A percentile compares a stretch with the other conserved stretches of the same genome.
phyloP scores from a whole-genome alignment of 2,888 invertebrate genomes.

The Lasioglossum vierecki region DNA sequence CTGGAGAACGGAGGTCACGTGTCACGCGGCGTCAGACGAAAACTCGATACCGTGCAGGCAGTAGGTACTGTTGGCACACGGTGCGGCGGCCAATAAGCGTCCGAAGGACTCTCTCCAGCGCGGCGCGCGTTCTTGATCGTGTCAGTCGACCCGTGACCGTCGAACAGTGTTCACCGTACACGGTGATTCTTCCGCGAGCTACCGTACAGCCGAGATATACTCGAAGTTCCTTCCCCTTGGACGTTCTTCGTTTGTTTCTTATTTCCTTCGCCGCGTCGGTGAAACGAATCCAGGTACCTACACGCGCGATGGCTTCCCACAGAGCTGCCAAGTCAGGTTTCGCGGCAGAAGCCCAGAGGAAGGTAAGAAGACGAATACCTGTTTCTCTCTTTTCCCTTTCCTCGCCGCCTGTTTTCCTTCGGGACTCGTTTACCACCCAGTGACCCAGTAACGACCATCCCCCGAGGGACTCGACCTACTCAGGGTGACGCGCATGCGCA shows the following conservation, averaged over 20 bases:
- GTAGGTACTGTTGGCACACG: neutral
- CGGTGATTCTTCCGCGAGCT: neutral
- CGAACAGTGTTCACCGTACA: slow-evolving; percentile 65
- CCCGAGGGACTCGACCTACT: slow-evolving; percentile 48
- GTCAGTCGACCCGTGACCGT: slow-evolving; percentile 77
- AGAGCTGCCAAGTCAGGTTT: slow-evolving; percentile 96
- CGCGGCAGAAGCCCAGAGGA: slow-evolving; percentile 97
- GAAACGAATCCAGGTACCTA: slow-evolving; percentile 23
- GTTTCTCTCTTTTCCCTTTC: neutral
- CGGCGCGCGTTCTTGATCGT: slow-evolving; percentile 44
- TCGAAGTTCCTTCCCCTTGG: neutral
- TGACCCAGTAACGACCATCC: slow-evolving; percentile 73
- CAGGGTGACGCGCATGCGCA: slow-evolving; percentile 56
- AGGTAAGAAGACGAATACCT: slow-evolving; percentile 87
- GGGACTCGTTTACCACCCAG: slow-evolving; percentile 52
- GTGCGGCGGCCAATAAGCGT: slow-evolving; percentile 62
- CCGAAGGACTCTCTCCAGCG: slow-evolving; percentile 44
- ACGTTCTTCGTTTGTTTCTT: neutral
- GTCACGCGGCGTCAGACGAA: slow-evolving; percentile 62
- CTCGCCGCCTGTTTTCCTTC: neutral
- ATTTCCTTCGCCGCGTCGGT: neutral
- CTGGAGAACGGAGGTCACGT: slow-evolving; percentile 77
- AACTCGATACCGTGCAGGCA: slow-evolving; percentile 68
- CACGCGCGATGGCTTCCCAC: slow-evolving; percentile 89
- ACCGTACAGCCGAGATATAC: neutral